A percentile compares a stretch with the other conserved stretches of the same genome.
These are phyloP conservation scores for Leucophenga montana DNA, from an alignment of 2,888 invertebrate species.

Conservation along the genomic window DNA sequence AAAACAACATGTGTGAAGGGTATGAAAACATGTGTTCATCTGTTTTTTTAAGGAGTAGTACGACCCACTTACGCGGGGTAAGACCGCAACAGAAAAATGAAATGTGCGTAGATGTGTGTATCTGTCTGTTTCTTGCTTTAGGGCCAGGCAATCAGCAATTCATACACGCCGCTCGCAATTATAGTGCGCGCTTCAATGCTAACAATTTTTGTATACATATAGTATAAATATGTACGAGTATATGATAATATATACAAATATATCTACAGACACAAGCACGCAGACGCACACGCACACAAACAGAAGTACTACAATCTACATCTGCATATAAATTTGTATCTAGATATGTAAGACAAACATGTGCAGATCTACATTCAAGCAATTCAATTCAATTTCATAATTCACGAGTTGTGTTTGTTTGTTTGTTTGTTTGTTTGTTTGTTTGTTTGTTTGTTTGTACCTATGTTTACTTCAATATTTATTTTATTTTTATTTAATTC, in stretches of 20 bases:
- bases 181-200: slow-evolving; percentile 20
- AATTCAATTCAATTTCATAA: slow-evolving; percentile 67
- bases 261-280: no score
- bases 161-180: slow-evolving; percentile 3
- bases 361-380: slow-evolving; percentile 61
- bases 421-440: slow-evolving; percentile 43
- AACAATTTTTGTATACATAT: slow-evolving; percentile 2
- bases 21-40: slow-evolving; percentile 6
- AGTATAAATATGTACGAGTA: neutral
- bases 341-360: neutral
- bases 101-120: neutral
- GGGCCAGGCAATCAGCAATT: neutral
- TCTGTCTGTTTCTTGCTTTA: neutral
- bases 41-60: neutral
- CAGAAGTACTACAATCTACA: slow-evolving; percentile 1
- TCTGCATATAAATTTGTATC: neutral
- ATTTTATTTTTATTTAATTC: slow-evolving; percentile 57
- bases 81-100: neutral
- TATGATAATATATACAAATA: neutral
- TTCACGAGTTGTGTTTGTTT: slow-evolving; percentile 64
- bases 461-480: slow-evolving; percentile 35
- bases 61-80: no score
- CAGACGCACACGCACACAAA: no score
- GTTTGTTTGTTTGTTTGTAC: slow-evolving; percentile 35
- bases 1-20: no score